phyloP scores from a whole-genome alignment of 2,797 vertebrate genomes.

The Cephalopachus bancanus region DNA sequence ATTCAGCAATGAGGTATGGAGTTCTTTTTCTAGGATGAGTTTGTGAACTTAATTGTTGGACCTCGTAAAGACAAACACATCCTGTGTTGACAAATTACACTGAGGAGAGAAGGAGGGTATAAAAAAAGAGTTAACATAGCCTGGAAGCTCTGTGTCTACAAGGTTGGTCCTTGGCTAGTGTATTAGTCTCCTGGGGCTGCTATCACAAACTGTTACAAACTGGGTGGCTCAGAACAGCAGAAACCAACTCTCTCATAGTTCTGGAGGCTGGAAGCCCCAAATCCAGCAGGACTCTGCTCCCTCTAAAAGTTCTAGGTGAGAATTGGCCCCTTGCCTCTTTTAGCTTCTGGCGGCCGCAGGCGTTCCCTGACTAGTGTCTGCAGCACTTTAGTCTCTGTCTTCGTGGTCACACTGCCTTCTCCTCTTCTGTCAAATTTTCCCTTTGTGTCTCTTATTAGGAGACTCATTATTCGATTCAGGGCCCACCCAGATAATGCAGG shows the following conservation, averaged over 20 bases:
- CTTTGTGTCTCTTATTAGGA: not conserved
- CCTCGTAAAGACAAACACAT: not conserved
- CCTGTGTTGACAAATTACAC: rapidly evolving
- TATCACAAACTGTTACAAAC: not conserved
- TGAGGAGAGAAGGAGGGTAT: rapidly evolving
- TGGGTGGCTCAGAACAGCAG: not conserved
- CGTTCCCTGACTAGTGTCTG: not conserved
- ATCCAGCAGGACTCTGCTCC: not conserved
- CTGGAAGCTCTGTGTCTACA: too few species aligned
- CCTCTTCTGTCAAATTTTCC: not conserved
- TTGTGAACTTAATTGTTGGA: too few species aligned
- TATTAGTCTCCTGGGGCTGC: not conserved
- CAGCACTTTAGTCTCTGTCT: not conserved
- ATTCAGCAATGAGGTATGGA: too few species aligned
- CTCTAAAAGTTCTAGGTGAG: too few species aligned
- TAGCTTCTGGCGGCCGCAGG: not conserved
- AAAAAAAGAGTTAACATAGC: not conserved
- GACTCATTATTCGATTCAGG: not conserved
- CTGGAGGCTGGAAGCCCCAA: not conserved
- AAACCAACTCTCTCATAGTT: not conserved
- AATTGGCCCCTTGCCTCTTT: not conserved
- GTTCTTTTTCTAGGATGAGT: too few species aligned
- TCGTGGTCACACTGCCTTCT: not conserved
- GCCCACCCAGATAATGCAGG: not conserved
- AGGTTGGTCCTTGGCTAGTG: not conserved